A percentile compares a stretch with the other conserved stretches of the same genome.
phyloP scores from a whole-genome alignment of 2,888 invertebrate species.

The Pegoplata infirma region DNA sequence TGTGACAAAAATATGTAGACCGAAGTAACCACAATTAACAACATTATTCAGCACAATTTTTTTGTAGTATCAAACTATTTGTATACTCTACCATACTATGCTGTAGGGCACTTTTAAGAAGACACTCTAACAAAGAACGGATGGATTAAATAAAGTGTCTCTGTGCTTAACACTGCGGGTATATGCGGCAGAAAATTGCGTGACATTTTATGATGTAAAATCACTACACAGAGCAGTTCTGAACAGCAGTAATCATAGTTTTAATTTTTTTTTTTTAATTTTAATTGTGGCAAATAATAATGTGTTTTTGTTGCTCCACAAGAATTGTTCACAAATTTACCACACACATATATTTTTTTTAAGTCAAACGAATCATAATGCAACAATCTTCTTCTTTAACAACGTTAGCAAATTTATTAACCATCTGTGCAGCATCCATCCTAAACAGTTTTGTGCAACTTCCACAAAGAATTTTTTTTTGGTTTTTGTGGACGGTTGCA shows the following conservation, averaged over 20 bases:
- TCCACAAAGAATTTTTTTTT: background rate
- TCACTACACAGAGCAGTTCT: background rate
- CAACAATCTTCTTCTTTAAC: slow-evolving; percentile 1
- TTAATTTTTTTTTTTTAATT: slow-evolving; percentile 49
- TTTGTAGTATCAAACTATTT: too few species aligned
- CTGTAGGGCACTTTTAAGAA: too few species aligned
- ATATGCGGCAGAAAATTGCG: slow-evolving; percentile 58
- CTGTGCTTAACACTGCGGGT: slow-evolving; percentile 6
- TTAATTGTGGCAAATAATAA: slow-evolving; percentile 64
- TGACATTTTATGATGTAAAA: slow-evolving; percentile 63
- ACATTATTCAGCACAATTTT: too few species aligned
- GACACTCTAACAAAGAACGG: too few species aligned
- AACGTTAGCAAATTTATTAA: slow-evolving; percentile 4
- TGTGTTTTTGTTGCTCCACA: slow-evolving; percentile 34
- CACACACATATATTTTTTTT: slow-evolving; percentile 43
- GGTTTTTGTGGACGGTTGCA: slow-evolving; percentile 11
- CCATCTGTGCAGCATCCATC: slow-evolving; percentile 43
- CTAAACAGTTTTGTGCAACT: slow-evolving; percentile 14
- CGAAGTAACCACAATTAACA: too few species aligned
- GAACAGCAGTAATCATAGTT: slow-evolving; percentile 19
- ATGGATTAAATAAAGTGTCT: slow-evolving; percentile 34
- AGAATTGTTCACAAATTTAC: slow-evolving; percentile 41
- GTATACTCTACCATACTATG: too few species aligned
- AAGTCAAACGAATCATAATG: slow-evolving; percentile 25
- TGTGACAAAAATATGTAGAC: too few species aligned